Evolutionary conservation across 1,140 invertebrate genomes (phyloP), one percentile per base, ranked within the genome.

Genomic region (Penaeus japonicus): DNA sequence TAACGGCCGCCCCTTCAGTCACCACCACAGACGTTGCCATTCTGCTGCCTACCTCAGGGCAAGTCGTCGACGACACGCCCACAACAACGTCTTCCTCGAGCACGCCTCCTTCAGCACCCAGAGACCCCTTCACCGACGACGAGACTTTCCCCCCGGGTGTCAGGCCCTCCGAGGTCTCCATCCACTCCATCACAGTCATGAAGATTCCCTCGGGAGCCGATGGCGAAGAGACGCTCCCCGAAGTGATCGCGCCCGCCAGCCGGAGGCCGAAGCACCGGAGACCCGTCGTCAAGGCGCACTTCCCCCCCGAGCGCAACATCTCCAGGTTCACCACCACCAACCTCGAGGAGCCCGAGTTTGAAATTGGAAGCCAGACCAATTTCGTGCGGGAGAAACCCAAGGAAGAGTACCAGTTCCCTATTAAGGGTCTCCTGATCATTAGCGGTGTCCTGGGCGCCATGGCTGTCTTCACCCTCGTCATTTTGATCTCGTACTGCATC

Each of bases 361-460:
- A 82, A 20, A 55, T 78, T 10, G 80, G 47, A 30, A 57, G 27
- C 70, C 27, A 24, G 22, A 55, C 81, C 4, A 83, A 55, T 27
- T 53, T 83, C 5, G 62, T 82, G 22, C 62, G 20, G 20, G 79
- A 88, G 22, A 32, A 83, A n/a, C 80, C 77, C 18, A 70, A 54
- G 24, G 62, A 87, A 20, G 79, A 87, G 15, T 87, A 87, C 30
- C 30, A 73, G 32, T 87, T 87, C 18, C 85, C 85, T 1, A 32
- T 87, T 0, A 81, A 73, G 32, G 85, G 85, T 1, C 30, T 93
- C 39, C 62, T 90, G 22, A 87, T 85, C 24, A 84, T 87, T 30
- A 90, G 85, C n/a, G 89, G 85, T 10, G 53, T 90, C 27, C 83
- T 90, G 89, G 89, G 89, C 5, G 86, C 85, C 10, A 75, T 90